phyloP scores from a whole-genome alignment of 37 sponge, comb jelly and placozoan genomes.

The Ephydatia muelleri region DNA sequence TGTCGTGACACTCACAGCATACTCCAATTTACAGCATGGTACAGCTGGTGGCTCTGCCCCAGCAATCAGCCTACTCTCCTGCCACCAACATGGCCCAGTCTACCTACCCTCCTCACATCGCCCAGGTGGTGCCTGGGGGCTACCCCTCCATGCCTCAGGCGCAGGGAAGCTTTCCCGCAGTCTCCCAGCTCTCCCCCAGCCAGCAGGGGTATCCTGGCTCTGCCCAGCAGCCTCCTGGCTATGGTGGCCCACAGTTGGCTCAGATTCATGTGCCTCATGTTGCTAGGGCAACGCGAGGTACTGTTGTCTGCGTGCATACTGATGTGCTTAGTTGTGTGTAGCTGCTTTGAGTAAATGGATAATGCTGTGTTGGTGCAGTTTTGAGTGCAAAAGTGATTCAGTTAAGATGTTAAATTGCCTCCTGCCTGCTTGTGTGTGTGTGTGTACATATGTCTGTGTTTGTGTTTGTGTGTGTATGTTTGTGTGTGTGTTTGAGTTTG shows the following conservation, averaged over 20 bases:
- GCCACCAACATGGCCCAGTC: neutral
- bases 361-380: too few relatives aligned
- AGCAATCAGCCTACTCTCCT: neutral
- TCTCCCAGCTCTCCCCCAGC: neutral
- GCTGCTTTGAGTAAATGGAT: too few relatives aligned
- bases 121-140: neutral
- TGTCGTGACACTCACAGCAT: neutral
- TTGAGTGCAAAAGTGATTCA: too few relatives aligned
- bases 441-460: too few relatives aligned
- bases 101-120: neutral
- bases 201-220: neutral
- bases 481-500: too few relatives aligned
- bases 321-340: neutral
- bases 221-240: neutral
- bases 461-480: too few relatives aligned
- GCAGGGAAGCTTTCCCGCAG: neutral
- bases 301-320: too few relatives aligned
- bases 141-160: neutral
- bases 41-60: neutral
- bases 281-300: neutral
- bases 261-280: neutral
- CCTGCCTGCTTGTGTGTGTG: too few relatives aligned
- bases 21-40: neutral
- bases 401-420: too few relatives aligned
- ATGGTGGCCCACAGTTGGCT: neutral